Conservation (phyloP, 2,797 vertebrate genomes). For the Semotilus atromaculatus region DNA sequence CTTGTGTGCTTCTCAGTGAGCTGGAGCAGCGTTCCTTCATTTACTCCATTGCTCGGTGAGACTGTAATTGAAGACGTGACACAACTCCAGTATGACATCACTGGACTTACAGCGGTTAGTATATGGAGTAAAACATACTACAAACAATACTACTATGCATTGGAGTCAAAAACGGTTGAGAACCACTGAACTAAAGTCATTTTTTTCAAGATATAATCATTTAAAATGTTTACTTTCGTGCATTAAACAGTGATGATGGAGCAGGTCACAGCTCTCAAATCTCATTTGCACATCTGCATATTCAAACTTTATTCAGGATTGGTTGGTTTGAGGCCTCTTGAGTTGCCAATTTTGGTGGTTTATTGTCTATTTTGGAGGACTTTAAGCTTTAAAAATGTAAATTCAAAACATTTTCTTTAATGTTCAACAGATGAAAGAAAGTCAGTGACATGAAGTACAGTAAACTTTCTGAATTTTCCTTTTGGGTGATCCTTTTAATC, state of each 20-base stretch:
- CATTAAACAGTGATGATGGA: not conserved
- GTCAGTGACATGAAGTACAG: not conserved
- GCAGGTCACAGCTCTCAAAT: not conserved
- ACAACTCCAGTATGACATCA: constrained; percentile 82
- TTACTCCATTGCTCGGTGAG: constrained; percentile 81
- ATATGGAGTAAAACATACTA: constrained; percentile 11
- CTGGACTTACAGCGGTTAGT: constrained; percentile 84
- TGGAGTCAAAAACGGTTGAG: too few species aligned
- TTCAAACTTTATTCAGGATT: not conserved
- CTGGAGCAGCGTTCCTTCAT: constrained; percentile 83
- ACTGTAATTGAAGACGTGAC: constrained; percentile 82
- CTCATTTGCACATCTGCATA: not conserved
- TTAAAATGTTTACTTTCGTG: not conserved
- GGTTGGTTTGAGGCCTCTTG: not conserved
- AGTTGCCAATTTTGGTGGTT: not conserved
- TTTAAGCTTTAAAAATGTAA: not conserved
- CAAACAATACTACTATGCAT: not conserved
- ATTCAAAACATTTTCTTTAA: not conserved
- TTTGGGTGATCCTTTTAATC: not conserved
- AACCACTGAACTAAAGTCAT: too few species aligned
- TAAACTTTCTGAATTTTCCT: not conserved
- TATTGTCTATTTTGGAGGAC: not conserved
- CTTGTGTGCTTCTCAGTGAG: constrained; percentile 77
- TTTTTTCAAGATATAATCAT: not conserved
- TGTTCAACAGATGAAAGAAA: too few species aligned